Base-by-base conservation (phyloP, 2,113 vertebrate genomes). In the Rafetus swinhoei region DNA sequence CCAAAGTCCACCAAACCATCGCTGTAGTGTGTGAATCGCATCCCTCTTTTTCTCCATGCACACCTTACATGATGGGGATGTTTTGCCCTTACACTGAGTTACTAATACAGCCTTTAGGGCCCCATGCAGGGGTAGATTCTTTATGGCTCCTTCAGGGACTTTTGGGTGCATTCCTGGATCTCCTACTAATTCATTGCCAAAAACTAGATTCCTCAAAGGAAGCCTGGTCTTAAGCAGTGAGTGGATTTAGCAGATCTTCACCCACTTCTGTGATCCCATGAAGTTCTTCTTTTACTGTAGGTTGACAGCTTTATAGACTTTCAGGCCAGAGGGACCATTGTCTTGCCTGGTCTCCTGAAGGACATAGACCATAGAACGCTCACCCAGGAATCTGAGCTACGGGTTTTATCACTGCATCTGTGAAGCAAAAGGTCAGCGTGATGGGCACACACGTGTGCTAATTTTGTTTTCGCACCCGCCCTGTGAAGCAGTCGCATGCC, bases 391-490 rank as follows among this genome's bases (percentile, higher is more conserved):
- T 56, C 18, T 21, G n/a, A 35, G n/a, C 29, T 69, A n/a, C 9
- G 18, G 32, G 15, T 18, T 18, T 69, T n/a, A 7, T 69, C 8
- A 13, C 32, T 18, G 16, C n/a, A 21, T 21, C 65, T 72, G 7
- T 35, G 32, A 72, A 72, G 35, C 62, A 7, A 35, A 21, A 8
- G 32, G 65, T 8, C 16, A 9, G 32, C n/a, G 32, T 35, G 32
- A 16, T 69, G 65, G 32, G n/a, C 65, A 69, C 32, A 9, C 0
- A 3, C 3, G 0, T 3, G 2, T 16, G 0, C 62, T 11, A 7
- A 4, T 1, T 29, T 25, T 1, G 35, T 79, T 87, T 59, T n/a
- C 1, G 1, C 2, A 1, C 56, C 35, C 54, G 55, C 0, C 0
- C 39, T 15, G 56, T 85, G n/a, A 1, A 19, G 25, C 84, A 60